Conservation (phyloP, 2,797 vertebrate species). For the Peromyscus eremicus region DNA sequence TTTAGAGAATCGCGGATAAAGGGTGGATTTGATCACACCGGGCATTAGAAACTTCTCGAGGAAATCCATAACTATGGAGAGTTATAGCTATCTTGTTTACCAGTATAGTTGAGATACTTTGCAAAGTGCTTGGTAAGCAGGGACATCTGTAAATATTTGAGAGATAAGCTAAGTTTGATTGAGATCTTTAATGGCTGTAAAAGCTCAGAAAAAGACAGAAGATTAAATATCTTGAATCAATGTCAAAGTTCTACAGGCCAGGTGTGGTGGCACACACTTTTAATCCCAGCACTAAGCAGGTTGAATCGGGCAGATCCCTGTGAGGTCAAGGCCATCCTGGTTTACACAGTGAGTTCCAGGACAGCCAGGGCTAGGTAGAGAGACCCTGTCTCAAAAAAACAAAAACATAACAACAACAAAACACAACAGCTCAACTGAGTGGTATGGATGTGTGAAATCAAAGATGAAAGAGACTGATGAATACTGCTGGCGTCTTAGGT, state of each 20-base stretch:
- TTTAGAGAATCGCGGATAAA: slow-evolving; percentile 50
- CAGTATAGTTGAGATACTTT: neutral
- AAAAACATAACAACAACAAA: neutral
- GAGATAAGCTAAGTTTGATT: neutral
- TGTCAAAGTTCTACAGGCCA: slow-evolving; percentile 49
- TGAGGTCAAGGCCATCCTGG: neutral
- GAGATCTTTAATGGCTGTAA: slow-evolving; percentile 38
- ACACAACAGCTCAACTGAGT: slow-evolving; percentile 25
- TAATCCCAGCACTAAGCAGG: neutral
- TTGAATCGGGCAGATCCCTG: neutral
- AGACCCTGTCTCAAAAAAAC: neutral
- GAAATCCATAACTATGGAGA: neutral
- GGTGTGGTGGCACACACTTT: neutral
- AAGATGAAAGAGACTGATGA: slow-evolving; percentile 66
- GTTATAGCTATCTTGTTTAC: neutral
- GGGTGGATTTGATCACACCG: slow-evolving; percentile 11
- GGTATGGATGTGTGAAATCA: slow-evolving; percentile 49
- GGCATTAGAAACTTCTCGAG: neutral
- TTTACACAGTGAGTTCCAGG: neutral
- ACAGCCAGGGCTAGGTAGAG: neutral
- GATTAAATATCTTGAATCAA: slow-evolving; percentile 65
- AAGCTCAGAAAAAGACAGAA: slow-evolving; percentile 49
- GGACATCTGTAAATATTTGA: slow-evolving; percentile 54
- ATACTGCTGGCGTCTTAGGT: neutral
- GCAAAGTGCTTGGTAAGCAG: slow-evolving; percentile 36